Percentiles rank a stretch among this genome's conserved stretches.
Evolutionary conservation across 2,797 vertebrate species (phyloP).

Genomic region (Dermochelys coriacea): DNA sequence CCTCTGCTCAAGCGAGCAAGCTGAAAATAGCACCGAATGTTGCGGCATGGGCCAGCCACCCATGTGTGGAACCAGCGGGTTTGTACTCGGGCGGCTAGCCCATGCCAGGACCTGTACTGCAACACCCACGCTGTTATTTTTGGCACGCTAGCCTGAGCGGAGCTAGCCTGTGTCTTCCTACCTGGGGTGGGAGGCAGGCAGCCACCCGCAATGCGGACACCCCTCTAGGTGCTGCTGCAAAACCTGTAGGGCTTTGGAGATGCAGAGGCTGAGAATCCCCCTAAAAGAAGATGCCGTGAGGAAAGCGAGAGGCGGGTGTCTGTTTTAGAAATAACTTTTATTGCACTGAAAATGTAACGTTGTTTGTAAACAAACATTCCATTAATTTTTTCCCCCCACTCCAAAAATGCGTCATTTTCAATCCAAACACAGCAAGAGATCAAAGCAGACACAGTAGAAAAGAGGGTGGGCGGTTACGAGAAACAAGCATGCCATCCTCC

Average conservation of each 20-base stretch:
- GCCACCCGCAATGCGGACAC: too few relatives aligned
- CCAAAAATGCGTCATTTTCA: conserved; percentile 57
- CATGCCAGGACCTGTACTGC: too few relatives aligned
- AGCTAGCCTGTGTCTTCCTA: background rate
- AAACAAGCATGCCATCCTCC: background rate
- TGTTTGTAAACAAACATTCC: conserved; percentile 75
- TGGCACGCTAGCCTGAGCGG: too few relatives aligned
- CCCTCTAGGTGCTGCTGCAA: background rate
- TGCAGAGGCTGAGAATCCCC: background rate
- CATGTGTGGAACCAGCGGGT: too few relatives aligned
- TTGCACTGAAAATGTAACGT: conserved; percentile 78
- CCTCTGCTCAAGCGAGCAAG: too few relatives aligned
- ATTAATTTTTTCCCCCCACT: conserved; percentile 31
- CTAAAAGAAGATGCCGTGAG: rapidly evolving
- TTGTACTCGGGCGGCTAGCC: too few relatives aligned
- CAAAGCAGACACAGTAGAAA: conserved; percentile 70
- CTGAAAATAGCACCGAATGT: too few relatives aligned
- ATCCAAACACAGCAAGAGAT: conserved; percentile 67
- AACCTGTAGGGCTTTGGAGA: background rate
- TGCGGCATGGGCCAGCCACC: too few relatives aligned
- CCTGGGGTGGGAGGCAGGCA: background rate
- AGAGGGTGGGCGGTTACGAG: background rate
- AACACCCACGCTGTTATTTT: too few relatives aligned
- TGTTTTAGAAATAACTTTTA: conserved; percentile 78
- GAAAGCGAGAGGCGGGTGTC: conserved; percentile 6